phyloP scores from a whole-genome alignment of 2,888 invertebrate genomes.

The Oscheius onirici region DNA sequence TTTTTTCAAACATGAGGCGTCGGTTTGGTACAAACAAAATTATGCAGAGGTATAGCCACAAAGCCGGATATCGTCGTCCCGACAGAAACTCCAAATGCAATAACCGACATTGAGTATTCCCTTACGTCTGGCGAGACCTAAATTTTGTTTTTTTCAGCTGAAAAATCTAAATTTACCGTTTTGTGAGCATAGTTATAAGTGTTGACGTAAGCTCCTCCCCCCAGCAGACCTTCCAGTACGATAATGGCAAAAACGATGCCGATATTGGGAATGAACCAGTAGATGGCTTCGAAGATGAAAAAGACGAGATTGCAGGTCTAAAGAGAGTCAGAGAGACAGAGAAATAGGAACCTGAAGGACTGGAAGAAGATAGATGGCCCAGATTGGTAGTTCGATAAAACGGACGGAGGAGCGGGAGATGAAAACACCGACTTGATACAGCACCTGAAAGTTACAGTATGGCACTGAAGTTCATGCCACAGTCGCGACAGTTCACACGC shows the following conservation, averaged over 20 bases:
- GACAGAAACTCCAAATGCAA: constrained; percentile 81
- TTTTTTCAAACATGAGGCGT: constrained; percentile 6
- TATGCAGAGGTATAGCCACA: constrained; percentile 81
- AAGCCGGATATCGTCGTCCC: constrained; percentile 83
- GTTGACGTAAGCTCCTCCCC: constrained; percentile 83
- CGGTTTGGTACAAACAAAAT: constrained; percentile 78
- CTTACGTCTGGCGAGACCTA: constrained; percentile 51
- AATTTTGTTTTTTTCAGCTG: not conserved
- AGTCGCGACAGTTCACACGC: not conserved
- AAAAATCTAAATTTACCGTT: constrained; percentile 74
- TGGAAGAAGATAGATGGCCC: constrained; percentile 56
- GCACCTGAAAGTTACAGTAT: constrained; percentile 44
- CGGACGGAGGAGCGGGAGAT: constrained; percentile 85
- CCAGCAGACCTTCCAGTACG: constrained; percentile 82
- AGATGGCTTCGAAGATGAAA: constrained; percentile 79
- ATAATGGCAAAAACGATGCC: constrained; percentile 79
- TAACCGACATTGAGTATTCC: constrained; percentile 81
- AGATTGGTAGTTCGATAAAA: constrained; percentile 78
- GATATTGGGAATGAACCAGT: constrained; percentile 78
- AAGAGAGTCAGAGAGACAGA: constrained; percentile 57
- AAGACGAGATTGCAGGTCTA: constrained; percentile 79
- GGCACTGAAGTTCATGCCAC: not conserved
- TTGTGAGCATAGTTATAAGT: constrained; percentile 82
- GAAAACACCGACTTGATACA: constrained; percentile 86
- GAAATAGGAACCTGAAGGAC: constrained; percentile 62